Evolutionary conservation across 2,797 vertebrate genomes (phyloP).

Genomic region (Phoebastria nigripes): DNA sequence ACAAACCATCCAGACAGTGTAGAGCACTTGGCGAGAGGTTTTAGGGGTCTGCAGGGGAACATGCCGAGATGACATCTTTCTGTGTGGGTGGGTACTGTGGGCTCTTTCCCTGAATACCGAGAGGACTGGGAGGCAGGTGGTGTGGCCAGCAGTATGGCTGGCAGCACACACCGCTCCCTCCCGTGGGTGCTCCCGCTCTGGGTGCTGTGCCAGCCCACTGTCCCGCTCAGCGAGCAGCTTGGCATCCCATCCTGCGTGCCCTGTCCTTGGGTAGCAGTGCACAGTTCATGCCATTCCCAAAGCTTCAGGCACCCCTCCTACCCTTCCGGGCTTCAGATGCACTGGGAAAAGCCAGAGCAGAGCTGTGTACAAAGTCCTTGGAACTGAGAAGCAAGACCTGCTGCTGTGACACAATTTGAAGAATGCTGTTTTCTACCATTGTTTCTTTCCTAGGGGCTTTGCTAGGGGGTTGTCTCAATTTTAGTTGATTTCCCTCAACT

Average conservation of each 20-base stretch:
- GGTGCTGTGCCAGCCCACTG: fast-evolving
- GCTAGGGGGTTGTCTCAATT: not conserved
- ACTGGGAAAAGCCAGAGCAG: not conserved
- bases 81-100: too few species aligned
- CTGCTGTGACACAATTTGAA: not conserved
- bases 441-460: not conserved
- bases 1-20: not conserved
- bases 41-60: not conserved
- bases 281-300: not conserved
- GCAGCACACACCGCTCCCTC: fast-evolving
- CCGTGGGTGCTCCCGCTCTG: fast-evolving
- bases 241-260: fast-evolving
- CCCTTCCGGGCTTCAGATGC: not conserved
- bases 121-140: not conserved
- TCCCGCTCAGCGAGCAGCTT: fast-evolving
- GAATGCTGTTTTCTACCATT: not conserved
- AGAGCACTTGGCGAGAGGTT: not conserved
- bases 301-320: not conserved
- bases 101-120: fast-evolving
- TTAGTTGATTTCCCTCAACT: not conserved
- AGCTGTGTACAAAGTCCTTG: not conserved
- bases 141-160: fast-evolving
- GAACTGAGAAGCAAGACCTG: not conserved
- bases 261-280: not conserved
- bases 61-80: not conserved